Conservation (phyloP, 2,113 vertebrate genomes). For the Atrichornis clamosus region DNA sequence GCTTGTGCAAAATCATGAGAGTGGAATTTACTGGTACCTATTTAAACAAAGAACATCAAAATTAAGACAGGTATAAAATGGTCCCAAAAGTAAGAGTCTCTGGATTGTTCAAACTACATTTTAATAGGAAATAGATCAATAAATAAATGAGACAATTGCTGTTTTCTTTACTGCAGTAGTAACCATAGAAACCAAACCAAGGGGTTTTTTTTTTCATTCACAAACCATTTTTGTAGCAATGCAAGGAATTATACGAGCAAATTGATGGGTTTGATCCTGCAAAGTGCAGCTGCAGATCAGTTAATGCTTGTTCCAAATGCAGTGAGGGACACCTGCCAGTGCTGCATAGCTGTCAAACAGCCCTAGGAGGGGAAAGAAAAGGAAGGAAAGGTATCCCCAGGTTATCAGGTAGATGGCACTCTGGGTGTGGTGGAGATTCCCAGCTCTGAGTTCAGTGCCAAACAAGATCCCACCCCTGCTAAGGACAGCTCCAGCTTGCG, state of each 20-base stretch:
- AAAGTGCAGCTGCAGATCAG: background rate
- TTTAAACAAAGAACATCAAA: background rate
- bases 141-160: background rate
- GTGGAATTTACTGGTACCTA: background rate
- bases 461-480: background rate
- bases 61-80: background rate
- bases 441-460: accelerated
- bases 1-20: background rate
- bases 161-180: background rate
- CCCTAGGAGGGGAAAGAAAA: background rate
- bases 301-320: background rate
- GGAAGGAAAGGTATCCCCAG: background rate
- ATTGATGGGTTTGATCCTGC: background rate
- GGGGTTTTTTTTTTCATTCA: background rate
- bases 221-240: background rate
- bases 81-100: background rate
- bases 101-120: background rate
- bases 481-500: accelerated
- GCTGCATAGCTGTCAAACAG: background rate
- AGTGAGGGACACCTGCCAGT: background rate
- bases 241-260: background rate
- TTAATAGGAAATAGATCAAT: background rate
- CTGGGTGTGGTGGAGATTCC: background rate
- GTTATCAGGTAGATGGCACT: background rate
- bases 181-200: slow-evolving; percentile 1